Evolutionary conservation across 2,888 invertebrate genomes (phyloP).

Genomic region (Standfussiana lucernea): DNA sequence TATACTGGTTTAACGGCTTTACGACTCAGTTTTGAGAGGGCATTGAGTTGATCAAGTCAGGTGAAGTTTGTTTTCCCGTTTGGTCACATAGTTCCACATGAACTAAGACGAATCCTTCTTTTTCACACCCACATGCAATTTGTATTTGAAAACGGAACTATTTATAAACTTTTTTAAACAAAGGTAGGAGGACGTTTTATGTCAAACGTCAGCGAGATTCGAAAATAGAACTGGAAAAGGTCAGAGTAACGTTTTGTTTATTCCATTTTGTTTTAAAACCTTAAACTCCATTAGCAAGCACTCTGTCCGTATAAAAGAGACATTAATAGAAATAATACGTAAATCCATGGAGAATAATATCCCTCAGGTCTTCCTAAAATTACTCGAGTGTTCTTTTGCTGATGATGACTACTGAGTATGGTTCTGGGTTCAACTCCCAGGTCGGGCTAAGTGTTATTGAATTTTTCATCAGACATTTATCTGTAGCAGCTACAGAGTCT

Average conservation of each 20-base stretch:
- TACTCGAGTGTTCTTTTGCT: not conserved
- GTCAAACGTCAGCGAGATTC: constrained; percentile 47
- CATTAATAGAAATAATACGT: constrained; percentile 27
- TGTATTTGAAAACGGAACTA: constrained; percentile 1
- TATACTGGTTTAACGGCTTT: constrained; percentile 75
- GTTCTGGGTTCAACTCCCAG: not conserved
- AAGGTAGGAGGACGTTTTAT: constrained; percentile 19
- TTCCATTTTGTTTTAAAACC: constrained; percentile 45
- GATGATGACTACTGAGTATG: not conserved
- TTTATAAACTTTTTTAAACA: constrained; percentile 4
- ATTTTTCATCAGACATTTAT: not conserved
- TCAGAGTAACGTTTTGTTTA: constrained; percentile 23
- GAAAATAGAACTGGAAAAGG: constrained; percentile 49
- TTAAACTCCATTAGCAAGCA: constrained; percentile 45
- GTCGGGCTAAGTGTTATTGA: not conserved
- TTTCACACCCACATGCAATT: not conserved
- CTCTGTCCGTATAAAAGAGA: constrained; percentile 20
- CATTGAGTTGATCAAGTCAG: constrained; percentile 59
- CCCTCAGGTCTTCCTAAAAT: constrained; percentile 15
- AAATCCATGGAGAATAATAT: constrained; percentile 6
- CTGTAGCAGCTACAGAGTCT: not conserved
- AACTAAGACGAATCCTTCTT: not conserved
- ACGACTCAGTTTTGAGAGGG: constrained; percentile 58
- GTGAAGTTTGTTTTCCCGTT: constrained; percentile 43
- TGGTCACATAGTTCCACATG: constrained; percentile 26